Conservation (phyloP, 2,113 vertebrate species). For the Rallus limicola region DNA sequence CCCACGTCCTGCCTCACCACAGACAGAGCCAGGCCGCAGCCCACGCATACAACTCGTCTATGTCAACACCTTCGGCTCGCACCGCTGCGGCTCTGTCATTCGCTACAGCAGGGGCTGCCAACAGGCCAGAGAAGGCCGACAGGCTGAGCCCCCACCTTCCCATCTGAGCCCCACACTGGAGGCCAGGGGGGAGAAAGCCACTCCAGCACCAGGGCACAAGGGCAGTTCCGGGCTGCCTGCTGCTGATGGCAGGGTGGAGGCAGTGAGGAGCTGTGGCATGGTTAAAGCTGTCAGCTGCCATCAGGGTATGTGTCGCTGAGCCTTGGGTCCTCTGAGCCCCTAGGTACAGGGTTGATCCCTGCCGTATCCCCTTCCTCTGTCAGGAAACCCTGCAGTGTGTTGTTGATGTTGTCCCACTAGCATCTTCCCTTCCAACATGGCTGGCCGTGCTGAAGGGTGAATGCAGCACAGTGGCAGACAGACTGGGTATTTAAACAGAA, state of each 20-base stretch:
- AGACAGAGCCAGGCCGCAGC: not conserved
- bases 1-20: accelerated
- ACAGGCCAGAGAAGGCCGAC: accelerated
- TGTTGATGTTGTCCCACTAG: accelerated
- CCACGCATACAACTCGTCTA: not conserved
- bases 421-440: not conserved
- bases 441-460: accelerated
- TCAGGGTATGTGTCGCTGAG: accelerated
- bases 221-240: accelerated
- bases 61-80: constrained; percentile 61
- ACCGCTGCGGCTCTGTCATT: constrained; percentile 37
- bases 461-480: accelerated
- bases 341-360: not conserved
- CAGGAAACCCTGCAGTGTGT: accelerated
- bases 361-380: not conserved
- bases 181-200: accelerated
- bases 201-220: accelerated
- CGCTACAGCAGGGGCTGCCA: not conserved
- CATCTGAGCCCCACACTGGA: accelerated
- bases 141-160: not conserved
- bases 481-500: not conserved
- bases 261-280: accelerated
- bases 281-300: accelerated
- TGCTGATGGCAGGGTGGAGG: accelerated
- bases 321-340: not conserved